phyloP scores from a whole-genome alignment of 30 jellyfish, hydroid and myxozoan species.

The Aurelia sp. region DNA sequence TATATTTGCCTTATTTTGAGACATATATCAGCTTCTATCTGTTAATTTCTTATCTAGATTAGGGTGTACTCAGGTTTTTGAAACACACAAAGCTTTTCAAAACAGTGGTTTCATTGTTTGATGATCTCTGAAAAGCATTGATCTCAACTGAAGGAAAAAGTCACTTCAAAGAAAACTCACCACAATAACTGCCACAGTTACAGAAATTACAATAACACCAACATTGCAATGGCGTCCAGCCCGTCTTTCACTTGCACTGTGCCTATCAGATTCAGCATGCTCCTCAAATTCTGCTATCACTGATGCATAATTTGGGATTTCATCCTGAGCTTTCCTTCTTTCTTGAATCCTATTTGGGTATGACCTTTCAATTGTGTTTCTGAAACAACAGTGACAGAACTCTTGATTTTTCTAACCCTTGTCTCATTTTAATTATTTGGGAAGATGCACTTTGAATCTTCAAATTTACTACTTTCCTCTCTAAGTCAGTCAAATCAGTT shows the following conservation, averaged over 20 bases:
- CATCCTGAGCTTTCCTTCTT: conserved; percentile 22
- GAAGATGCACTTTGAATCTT: too few relatives aligned
- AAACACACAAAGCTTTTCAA: too few relatives aligned
- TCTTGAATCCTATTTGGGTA: conserved; percentile 60
- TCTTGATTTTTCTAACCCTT: too few relatives aligned
- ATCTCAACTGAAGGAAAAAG: neutral
- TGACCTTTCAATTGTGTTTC: conserved; percentile 76
- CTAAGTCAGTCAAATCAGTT: too few relatives aligned
- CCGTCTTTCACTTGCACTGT: conserved; percentile 21
- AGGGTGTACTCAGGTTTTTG: too few relatives aligned
- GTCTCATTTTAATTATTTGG: too few relatives aligned
- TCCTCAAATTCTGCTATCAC: conserved; percentile 64
- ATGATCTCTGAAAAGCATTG: too few relatives aligned
- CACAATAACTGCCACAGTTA: conserved; percentile 74
- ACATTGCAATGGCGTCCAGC: conserved; percentile 31
- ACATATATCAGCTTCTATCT: too few relatives aligned
- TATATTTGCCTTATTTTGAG: too few relatives aligned
- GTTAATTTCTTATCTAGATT: too few relatives aligned
- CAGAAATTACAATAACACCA: conserved; percentile 48
- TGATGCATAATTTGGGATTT: conserved; percentile 41
- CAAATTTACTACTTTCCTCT: too few relatives aligned
- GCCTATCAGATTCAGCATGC: conserved; percentile 48
- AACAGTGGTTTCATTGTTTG: too few relatives aligned
- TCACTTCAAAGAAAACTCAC: conserved; percentile 50
- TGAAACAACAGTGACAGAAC: neutral